Conservation (phyloP, 2,888 invertebrate genomes). For the Pycnomerus fuliginosus region DNA sequence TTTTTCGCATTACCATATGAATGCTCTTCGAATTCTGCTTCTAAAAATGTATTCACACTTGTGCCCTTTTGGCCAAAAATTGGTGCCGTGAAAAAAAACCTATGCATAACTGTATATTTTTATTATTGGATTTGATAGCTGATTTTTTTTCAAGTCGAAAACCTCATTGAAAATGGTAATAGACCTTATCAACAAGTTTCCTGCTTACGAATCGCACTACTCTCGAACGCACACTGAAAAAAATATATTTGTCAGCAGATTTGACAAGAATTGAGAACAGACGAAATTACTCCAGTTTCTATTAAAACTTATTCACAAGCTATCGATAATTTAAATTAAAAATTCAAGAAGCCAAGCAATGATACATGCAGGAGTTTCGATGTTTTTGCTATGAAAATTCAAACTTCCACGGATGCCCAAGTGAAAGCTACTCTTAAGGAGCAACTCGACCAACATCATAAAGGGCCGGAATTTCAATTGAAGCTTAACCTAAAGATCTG, state of each 20-base stretch:
- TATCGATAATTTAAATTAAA: conserved; percentile 1
- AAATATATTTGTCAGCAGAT: conserved; percentile 9
- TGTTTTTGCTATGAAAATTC: conserved; percentile 1
- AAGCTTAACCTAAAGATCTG: too few species aligned
- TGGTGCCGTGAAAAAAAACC: too few species aligned
- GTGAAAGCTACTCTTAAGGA: too few species aligned
- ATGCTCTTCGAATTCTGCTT: too few species aligned
- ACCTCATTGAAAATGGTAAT: conserved; percentile 1
- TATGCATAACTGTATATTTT: too few species aligned
- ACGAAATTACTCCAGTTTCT: background rate
- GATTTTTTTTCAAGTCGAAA: too few species aligned
- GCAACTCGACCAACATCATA: background rate
- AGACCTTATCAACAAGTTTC: conserved; percentile 5
- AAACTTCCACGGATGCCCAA: background rate
- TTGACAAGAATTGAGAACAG: conserved; percentile 1
- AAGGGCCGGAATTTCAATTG: background rate
- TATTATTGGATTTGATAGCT: too few species aligned
- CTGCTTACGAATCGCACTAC: conserved; percentile 8
- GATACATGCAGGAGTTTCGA: conserved; percentile 4
- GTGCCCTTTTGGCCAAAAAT: too few species aligned
- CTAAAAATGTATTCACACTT: too few species aligned
- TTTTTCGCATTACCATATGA: too few species aligned
- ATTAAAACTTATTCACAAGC: conserved; percentile 1
- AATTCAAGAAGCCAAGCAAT: conserved; percentile 3
- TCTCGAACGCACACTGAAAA: conserved; percentile 5